Conservation (phyloP, 2,888 invertebrate species). For the Fabriciana adippe region DNA sequence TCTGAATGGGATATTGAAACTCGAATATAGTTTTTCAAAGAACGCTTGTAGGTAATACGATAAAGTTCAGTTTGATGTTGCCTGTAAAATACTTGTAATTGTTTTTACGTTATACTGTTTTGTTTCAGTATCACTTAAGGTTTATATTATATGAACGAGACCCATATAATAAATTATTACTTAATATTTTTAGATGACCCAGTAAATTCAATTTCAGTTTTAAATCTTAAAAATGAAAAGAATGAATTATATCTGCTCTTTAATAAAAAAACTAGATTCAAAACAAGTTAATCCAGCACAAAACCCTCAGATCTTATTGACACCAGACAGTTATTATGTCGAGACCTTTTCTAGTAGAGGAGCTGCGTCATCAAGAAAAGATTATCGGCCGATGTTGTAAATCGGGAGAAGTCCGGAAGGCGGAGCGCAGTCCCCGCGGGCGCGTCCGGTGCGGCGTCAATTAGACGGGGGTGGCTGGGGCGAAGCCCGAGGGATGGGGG, state of each 20-base stretch:
- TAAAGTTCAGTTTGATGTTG: too few relatives aligned
- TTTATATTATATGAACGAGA: too few relatives aligned
- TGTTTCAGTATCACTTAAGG: too few relatives aligned
- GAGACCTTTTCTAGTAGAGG: slow-evolving; percentile 28
- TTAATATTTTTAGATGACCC: background rate
- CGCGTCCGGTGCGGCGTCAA: slow-evolving; percentile 75
- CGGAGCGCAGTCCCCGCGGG: slow-evolving; percentile 70
- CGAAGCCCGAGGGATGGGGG: slow-evolving; percentile 46
- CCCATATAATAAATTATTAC: too few relatives aligned
- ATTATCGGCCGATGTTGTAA: slow-evolving; percentile 78
- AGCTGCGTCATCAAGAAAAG: slow-evolving; percentile 74
- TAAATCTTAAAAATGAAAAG: background rate
- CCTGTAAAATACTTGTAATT: too few relatives aligned
- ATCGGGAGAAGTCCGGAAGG: slow-evolving; percentile 67
- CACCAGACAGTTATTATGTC: slow-evolving; percentile 30
- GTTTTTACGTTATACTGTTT: too few relatives aligned
- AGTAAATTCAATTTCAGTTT: background rate
- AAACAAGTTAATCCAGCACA: slow-evolving; percentile 26
- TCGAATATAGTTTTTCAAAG: slow-evolving; percentile 28
- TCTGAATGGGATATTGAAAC: slow-evolving; percentile 32
- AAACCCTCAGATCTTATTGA: slow-evolving; percentile 26
- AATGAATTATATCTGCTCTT: background rate
- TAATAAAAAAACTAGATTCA: background rate
- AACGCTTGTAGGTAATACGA: background rate
- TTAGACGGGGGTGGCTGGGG: slow-evolving; percentile 66